Percentiles rank a stretch among this genome's conserved stretches.
Conservation (phyloP, 1,140 invertebrate genomes). For the Hycleus cichorii region DNA sequence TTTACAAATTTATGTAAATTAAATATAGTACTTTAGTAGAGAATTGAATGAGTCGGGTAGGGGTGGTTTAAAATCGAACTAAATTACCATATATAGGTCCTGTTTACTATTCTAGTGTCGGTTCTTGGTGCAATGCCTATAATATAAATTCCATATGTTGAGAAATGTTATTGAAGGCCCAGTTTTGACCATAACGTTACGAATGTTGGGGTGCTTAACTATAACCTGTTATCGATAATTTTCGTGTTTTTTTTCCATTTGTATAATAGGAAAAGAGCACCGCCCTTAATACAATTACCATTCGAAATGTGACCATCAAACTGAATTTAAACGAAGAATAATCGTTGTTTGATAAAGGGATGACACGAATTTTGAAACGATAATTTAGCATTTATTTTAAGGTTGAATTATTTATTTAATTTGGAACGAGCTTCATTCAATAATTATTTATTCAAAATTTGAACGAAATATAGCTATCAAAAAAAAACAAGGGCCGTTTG, state of each 20-base stretch:
- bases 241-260: not conserved
- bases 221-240: constrained; percentile 11
- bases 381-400: too few relatives aligned
- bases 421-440: too few relatives aligned
- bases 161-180: constrained; percentile 10
- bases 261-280: too few relatives aligned
- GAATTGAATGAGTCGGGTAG: not conserved
- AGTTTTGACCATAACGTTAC: constrained; percentile 10
- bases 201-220: constrained; percentile 7
- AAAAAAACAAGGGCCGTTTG: not conserved
- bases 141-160: constrained; percentile 1
- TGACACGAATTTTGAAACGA: too few relatives aligned
- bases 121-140: constrained; percentile 12
- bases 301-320: too few relatives aligned
- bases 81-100: constrained; percentile 15
- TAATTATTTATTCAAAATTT: constrained; percentile 1
- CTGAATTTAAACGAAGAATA: too few relatives aligned
- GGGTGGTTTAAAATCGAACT: constrained; percentile 13
- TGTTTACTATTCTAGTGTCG: constrained; percentile 12
- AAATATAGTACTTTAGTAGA: constrained; percentile 10
- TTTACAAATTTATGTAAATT: constrained; percentile 16
- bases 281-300: too few relatives aligned
- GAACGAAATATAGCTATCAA: constrained; percentile 7
- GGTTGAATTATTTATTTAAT: too few relatives aligned
- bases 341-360: too few relatives aligned